Evolutionary conservation across 2,888 invertebrate genomes (phyloP).

Genomic region (Isoperla grammatica): DNA sequence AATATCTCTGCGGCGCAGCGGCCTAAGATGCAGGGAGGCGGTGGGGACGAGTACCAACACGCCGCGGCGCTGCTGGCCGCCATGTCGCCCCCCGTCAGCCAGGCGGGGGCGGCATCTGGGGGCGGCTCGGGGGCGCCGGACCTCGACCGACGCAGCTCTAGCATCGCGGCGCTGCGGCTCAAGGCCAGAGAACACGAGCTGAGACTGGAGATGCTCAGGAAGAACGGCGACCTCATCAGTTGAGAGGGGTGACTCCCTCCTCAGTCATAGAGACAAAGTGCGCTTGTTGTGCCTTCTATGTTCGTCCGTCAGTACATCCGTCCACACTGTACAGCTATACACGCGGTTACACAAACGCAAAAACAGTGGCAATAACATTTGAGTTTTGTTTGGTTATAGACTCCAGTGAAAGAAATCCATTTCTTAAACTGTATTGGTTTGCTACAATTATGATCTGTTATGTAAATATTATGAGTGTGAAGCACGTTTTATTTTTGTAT

Average conservation of each 20-base stretch:
- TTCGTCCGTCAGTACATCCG: too few relatives aligned
- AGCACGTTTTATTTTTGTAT: too few relatives aligned
- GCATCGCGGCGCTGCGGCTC: conserved; percentile 78
- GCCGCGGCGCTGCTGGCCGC: conserved; percentile 34
- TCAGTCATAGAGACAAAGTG: too few relatives aligned
- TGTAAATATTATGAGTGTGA: too few relatives aligned
- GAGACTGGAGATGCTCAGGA: conserved; percentile 73
- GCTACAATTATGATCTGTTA: too few relatives aligned
- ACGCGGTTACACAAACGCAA: not conserved
- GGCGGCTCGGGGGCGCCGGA: conserved; percentile 48
- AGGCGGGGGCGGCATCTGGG: conserved; percentile 29
- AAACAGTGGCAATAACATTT: conserved; percentile 3
- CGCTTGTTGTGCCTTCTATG: conserved; percentile 20
- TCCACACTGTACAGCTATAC: too few relatives aligned
- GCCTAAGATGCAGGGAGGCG: conserved; percentile 42
- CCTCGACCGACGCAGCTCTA: conserved; percentile 76
- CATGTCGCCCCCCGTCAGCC: conserved; percentile 29
- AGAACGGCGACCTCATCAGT: conserved; percentile 76
- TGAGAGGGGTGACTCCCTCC: conserved; percentile 45
- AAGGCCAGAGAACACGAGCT: conserved; percentile 88
- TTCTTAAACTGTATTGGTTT: too few relatives aligned
- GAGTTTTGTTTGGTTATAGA: not conserved
- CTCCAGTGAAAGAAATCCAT: too few relatives aligned
- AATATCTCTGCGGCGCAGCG: conserved; percentile 63
- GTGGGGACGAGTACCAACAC: conserved; percentile 39